Evolutionary conservation across 1,140 invertebrate genomes (phyloP).

Genomic region (Radopholus similis): DNA sequence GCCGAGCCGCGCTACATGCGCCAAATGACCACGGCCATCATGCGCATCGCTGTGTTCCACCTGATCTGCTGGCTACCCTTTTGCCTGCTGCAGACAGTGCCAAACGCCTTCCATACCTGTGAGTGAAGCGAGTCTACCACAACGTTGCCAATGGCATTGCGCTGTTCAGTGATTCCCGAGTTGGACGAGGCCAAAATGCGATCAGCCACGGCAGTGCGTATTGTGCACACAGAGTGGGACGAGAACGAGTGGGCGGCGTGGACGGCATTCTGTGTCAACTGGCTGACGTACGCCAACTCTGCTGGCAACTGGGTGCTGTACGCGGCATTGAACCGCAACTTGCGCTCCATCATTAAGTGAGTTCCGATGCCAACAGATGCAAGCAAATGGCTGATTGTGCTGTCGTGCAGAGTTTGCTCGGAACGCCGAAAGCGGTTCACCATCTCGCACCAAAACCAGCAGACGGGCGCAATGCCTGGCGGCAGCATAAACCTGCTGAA

Average conservation of each 20-base stretch:
- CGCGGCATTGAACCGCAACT: constrained; percentile 55
- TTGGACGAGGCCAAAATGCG: constrained; percentile 33
- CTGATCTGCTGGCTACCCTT: constrained; percentile 58
- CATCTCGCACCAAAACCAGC: constrained; percentile 19
- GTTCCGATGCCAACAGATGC: background rate
- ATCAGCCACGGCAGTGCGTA: background rate
- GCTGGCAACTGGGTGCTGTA: constrained; percentile 59
- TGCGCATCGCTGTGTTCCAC: constrained; percentile 56
- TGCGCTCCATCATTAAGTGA: constrained; percentile 58
- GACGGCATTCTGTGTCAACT: constrained; percentile 49
- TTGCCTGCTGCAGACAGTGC: constrained; percentile 46
- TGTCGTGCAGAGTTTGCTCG: constrained; percentile 31
- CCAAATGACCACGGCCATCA: constrained; percentile 55
- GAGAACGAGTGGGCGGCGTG: constrained; percentile 23
- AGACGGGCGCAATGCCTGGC: constrained; percentile 31
- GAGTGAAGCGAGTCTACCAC: too few species aligned
- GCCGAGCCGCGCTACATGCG: constrained; percentile 51
- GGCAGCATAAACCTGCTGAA: constrained; percentile 46
- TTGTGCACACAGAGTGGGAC: background rate
- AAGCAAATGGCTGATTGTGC: constrained; percentile 7
- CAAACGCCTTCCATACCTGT: too few species aligned
- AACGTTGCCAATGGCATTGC: too few species aligned
- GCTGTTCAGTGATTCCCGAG: constrained; percentile 12
- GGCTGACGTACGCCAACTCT: constrained; percentile 56
- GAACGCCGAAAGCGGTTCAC: constrained; percentile 40